phyloP scores from a whole-genome alignment of 53 echinoderm and acorn worm species.

The Actinopyga echinites region DNA sequence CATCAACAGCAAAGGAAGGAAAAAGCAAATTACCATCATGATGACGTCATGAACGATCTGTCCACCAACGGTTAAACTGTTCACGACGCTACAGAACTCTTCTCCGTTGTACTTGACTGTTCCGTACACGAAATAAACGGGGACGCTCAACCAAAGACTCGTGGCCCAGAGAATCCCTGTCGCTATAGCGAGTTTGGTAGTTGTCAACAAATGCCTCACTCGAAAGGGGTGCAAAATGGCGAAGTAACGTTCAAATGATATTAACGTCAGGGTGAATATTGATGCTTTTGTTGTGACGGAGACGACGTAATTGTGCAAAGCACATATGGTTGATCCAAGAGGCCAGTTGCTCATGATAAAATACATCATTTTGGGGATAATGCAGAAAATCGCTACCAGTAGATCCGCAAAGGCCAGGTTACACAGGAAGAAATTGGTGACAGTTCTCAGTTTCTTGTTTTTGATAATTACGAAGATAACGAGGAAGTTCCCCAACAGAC shows the following conservation, averaged over 20 bases:
- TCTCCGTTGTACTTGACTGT: neutral
- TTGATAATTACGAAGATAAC: slow-evolving; percentile 83
- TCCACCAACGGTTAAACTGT: neutral
- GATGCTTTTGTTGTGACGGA: slow-evolving; percentile 80
- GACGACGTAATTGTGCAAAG: slow-evolving; percentile 72
- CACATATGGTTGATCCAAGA: slow-evolving; percentile 68
- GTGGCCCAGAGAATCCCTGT: slow-evolving; percentile 67
- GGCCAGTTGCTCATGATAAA: slow-evolving; percentile 64
- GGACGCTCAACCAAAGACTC: slow-evolving; percentile 63
- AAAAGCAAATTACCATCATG: slow-evolving; percentile 64
- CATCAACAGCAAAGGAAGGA: slow-evolving; percentile 77
- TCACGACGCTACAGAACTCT: slow-evolving; percentile 5
- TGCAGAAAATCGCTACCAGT: slow-evolving; percentile 75
- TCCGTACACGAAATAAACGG: slow-evolving; percentile 52
- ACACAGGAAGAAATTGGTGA: slow-evolving; percentile 92
- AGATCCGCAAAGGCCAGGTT: slow-evolving; percentile 89
- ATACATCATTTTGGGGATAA: slow-evolving; percentile 76
- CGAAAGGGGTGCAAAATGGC: slow-evolving; percentile 85
- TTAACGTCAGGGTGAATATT: slow-evolving; percentile 80
- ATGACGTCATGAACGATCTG: slow-evolving; percentile 42
- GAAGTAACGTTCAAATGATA: slow-evolving; percentile 84
- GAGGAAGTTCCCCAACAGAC: slow-evolving; percentile 76
- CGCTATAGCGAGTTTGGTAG: slow-evolving; percentile 56
- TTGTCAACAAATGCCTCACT: slow-evolving; percentile 73
- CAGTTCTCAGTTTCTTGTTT: slow-evolving; percentile 82